phyloP scores from a whole-genome alignment of 2,888 invertebrate genomes.

The Calliopum simillimum region DNA sequence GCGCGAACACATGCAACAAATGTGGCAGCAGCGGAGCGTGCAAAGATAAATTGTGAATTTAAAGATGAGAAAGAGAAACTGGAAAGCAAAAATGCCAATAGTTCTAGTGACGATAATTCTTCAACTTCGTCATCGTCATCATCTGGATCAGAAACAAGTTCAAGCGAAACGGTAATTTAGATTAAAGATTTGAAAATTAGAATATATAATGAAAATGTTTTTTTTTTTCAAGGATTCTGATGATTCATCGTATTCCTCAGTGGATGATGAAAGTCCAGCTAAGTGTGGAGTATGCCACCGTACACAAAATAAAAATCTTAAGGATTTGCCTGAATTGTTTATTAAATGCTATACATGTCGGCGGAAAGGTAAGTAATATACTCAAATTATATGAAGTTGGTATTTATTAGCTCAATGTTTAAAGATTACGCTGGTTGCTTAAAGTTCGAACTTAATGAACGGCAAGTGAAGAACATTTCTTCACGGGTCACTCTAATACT shows the following conservation, averaged over 20 bases:
- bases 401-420: neutral
- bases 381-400: neutral
- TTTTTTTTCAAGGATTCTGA: conserved; percentile 41
- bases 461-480: too few species aligned
- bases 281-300: conserved; percentile 73
- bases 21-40: conserved; percentile 28
- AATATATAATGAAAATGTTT: neutral
- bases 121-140: conserved; percentile 45
- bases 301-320: conserved; percentile 72
- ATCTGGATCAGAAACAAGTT: conserved; percentile 43
- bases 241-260: conserved; percentile 38
- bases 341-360: conserved; percentile 73
- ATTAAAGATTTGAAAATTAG: conserved; percentile 8
- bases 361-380: conserved; percentile 68
- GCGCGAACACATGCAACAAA: conserved; percentile 23
- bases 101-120: conserved; percentile 34
- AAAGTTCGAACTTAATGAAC: too few species aligned
- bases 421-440: neutral
- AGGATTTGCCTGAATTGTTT: conserved; percentile 73
- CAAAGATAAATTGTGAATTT: conserved; percentile 38
- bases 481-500: too few species aligned
- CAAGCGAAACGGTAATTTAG: conserved; percentile 51
- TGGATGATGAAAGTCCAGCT: conserved; percentile 50
- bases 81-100: conserved; percentile 24
- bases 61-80: neutral